Percentiles rank a stretch among this genome's conserved stretches.
Conservation (phyloP, 2,113 vertebrate species). For the Cyprinodon brontotheroides region DNA sequence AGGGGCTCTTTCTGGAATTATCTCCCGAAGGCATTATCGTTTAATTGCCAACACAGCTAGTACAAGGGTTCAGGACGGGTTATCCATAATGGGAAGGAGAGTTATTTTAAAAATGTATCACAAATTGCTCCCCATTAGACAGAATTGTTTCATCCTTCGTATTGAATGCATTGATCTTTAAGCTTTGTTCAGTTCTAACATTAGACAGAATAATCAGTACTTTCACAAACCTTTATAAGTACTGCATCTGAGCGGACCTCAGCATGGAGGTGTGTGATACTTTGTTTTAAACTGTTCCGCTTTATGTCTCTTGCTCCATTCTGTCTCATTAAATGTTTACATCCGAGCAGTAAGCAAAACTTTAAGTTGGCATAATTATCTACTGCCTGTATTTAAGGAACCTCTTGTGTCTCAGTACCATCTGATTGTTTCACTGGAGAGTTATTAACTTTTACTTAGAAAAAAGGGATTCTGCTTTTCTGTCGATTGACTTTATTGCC, state of each 20-base stretch:
- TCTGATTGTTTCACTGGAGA: slow-evolving; percentile 56
- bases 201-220: slow-evolving; percentile 48
- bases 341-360: slow-evolving; percentile 49
- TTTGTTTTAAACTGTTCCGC: slow-evolving; percentile 6
- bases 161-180: slow-evolving; percentile 50
- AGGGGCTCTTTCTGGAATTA: slow-evolving; percentile 25
- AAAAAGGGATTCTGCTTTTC: slow-evolving; percentile 5
- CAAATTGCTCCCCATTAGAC: slow-evolving; percentile 49
- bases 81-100: slow-evolving; percentile 52
- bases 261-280: slow-evolving; percentile 25
- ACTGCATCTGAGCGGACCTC: slow-evolving; percentile 44
- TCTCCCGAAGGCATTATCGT: slow-evolving; percentile 56
- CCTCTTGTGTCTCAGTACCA: slow-evolving; percentile 41
- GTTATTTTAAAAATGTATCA: slow-evolving; percentile 33
- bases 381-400: slow-evolving; percentile 63
- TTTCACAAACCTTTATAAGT: slow-evolving; percentile 61
- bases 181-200: slow-evolving; percentile 61
- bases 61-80: slow-evolving; percentile 52
- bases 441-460: slow-evolving; percentile 49
- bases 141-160: background rate
- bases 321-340: slow-evolving; percentile 67
- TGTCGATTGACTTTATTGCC: slow-evolving; percentile 21
- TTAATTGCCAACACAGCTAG: slow-evolving; percentile 67
- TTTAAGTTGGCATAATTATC: slow-evolving; percentile 66
- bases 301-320: slow-evolving; percentile 39